Conservation (phyloP, 2,797 vertebrate species). For the Alca torda region DNA sequence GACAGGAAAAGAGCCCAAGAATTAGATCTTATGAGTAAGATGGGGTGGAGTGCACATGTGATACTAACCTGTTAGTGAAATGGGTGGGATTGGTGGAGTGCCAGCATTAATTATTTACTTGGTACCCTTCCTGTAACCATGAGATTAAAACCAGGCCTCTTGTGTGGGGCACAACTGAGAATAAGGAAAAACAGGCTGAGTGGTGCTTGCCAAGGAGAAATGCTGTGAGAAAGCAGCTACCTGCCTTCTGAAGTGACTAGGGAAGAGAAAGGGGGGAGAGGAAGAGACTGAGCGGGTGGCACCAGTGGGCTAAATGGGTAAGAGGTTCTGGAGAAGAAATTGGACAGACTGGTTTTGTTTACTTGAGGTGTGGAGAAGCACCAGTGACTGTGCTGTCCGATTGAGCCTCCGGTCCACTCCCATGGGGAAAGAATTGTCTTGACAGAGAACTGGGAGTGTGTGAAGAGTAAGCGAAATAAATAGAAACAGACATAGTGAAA, state of each 20-base stretch:
- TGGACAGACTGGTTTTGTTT: not conserved
- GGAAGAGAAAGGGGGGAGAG: not conserved
- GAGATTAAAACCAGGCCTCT: not conserved
- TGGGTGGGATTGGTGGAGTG: not conserved
- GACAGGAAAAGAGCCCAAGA: not conserved
- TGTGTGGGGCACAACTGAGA: not conserved
- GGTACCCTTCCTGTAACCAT: not conserved
- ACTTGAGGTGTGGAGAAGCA: not conserved
- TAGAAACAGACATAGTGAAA: not conserved
- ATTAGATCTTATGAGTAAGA: not conserved
- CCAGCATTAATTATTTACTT: not conserved
- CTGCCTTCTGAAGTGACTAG: not conserved
- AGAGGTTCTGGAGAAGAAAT: not conserved
- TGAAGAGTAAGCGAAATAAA: not conserved
- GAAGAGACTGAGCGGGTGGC: accelerated
- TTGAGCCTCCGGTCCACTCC: not conserved
- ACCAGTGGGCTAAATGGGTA: not conserved
- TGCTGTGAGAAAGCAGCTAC: not conserved
- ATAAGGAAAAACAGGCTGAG: not conserved
- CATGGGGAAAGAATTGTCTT: not conserved
- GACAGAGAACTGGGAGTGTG: not conserved
- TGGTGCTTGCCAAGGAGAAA: not conserved
- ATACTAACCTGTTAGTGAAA: not conserved
- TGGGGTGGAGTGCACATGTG: not conserved
- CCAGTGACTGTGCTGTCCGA: not conserved